Evolutionary conservation across 1,140 invertebrate species (phyloP), one percentile per base, ranked within the genome.

Genomic region (Drosophila bocqueti): DNA sequence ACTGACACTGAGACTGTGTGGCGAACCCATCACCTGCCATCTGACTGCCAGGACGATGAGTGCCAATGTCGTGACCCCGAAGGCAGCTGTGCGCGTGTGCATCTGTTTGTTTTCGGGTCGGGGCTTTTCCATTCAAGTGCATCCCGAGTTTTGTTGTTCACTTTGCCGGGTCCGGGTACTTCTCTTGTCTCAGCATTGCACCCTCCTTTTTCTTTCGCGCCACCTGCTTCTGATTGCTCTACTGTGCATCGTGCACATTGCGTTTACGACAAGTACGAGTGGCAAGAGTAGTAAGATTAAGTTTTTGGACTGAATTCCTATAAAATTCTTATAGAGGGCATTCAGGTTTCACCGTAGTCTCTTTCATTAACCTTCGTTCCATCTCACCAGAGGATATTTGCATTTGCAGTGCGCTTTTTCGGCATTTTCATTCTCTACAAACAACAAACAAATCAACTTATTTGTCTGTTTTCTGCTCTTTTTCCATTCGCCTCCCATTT

Each of bases 391-490:
- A 57, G 66, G 66, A 50, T 73, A 81, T 81, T 81, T 81, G 76
- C 69, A 75, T 67, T 75, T 76, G 79, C 77, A 62, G 72, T 87
- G 83, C 77, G 81, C 83, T 83, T 87, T 79, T 86, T 83, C 67
- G 61, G 73, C 59, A 78, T 84, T 89, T 89, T 78, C 81, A 83
- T 83, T 89, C 62, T 71, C 66, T 60, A 74, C 80, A 89, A 87
- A 83, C 72, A 83, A 87, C 83, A 83, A 87, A 89, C 83, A 89
- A 87, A 87, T 89, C 83, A 87, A 89, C 72, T 87, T 89, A 87
- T 87, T 89, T 87, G 81, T 68, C 57, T 67, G 61, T 52, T 64
- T 66, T 55, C 57, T 67, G 68, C 61, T 67, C 68, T 57, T 55
- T 58, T 64, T 76, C 58, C 24, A 59, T 47, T 38, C 66, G 36